Evolutionary conservation across 2,888 invertebrate genomes (phyloP).

Genomic region (Adineta ricciae): DNA sequence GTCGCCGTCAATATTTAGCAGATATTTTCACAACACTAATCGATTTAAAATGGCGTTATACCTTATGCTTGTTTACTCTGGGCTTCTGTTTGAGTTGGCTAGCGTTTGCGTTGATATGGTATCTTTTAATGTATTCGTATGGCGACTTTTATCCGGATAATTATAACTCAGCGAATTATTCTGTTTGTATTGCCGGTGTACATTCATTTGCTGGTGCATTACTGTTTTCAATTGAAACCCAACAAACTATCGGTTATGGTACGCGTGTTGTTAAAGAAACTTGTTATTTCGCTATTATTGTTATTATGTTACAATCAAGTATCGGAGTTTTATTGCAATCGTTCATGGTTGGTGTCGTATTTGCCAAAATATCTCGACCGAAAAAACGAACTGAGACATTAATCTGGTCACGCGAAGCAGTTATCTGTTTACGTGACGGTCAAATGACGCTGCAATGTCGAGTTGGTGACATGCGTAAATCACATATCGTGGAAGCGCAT

Average conservation of each 20-base stretch:
- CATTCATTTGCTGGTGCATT: slow-evolving; percentile 33
- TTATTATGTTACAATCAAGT: slow-evolving; percentile 37
- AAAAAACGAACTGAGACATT: slow-evolving; percentile 90
- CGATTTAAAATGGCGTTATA: slow-evolving; percentile 54
- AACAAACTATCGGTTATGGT: slow-evolving; percentile 35
- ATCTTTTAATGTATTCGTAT: slow-evolving; percentile 44
- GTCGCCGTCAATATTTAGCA: slow-evolving; percentile 54
- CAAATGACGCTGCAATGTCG: slow-evolving; percentile 83
- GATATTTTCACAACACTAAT: slow-evolving; percentile 54
- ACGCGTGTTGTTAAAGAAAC: slow-evolving; percentile 30
- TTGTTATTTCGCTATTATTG: slow-evolving; percentile 32
- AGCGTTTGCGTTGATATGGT: slow-evolving; percentile 60
- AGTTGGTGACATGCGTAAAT: slow-evolving; percentile 83
- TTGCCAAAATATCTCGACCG: slow-evolving; percentile 86
- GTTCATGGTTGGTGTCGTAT: slow-evolving; percentile 70
- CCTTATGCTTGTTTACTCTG: slow-evolving; percentile 40
- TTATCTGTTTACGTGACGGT: slow-evolving; percentile 81
- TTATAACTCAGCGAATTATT: slow-evolving; percentile 6
- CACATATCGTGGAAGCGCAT: slow-evolving; percentile 93
- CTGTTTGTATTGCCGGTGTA: slow-evolving; percentile 29
- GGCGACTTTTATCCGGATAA: slow-evolving; percentile 42
- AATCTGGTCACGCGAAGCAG: slow-evolving; percentile 80
- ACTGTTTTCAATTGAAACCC: slow-evolving; percentile 35
- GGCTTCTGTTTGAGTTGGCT: slow-evolving; percentile 63
- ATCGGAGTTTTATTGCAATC: slow-evolving; percentile 58